Base-by-base conservation (phyloP, 2,113 vertebrate species). In the Condylura cristata region DNA sequence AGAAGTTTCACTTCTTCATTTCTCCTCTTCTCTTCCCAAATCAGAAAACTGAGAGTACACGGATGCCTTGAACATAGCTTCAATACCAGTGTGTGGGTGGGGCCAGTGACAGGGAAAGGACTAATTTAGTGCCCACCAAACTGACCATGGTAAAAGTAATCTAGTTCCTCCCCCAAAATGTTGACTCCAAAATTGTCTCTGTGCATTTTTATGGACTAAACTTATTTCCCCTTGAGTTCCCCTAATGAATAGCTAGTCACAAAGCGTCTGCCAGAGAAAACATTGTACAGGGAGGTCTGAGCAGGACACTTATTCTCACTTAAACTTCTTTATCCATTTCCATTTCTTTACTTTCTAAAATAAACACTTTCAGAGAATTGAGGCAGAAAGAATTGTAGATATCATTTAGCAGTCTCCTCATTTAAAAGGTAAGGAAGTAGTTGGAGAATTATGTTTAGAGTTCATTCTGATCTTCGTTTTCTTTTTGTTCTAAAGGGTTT, bases 1-100 rank as follows among this genome's bases (percentile, higher is more conserved):
- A 80, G 74, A 81, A 86, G 90, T 96, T 96, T 95, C 97, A 94
- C 75, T 97, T 96, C 94, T 86, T 41, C 24, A 24, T 75, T 65
- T 68, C 65, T 28, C 17, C 72, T 80, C 46, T 86, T 85, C 44
- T 93, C 76, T 65, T 89, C 63, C 61, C n/a, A 88, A 90, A 66
- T 30, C 20, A 95, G 70, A 75, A 79, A 71, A 68, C n/a, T 61
- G 37, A 56, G 80, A 56, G 44, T 28, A 37, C 9, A 60, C 8
- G 22, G 66, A 48, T 16, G 22, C 2, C 12, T 26, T 70, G 63
- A 58, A 41, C 48, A 90, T 51, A 39, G 12, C 63, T 92, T 93
- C 28, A 26, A 0, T 58, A 6, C 26, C 22, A 34, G 81, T 68
- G 24, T 56, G 6, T 1, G 37, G 65, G 22, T 44, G 18, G n/a